phyloP scores from a whole-genome alignment of 2,797 vertebrate genomes.

The Cossypha caffra region DNA sequence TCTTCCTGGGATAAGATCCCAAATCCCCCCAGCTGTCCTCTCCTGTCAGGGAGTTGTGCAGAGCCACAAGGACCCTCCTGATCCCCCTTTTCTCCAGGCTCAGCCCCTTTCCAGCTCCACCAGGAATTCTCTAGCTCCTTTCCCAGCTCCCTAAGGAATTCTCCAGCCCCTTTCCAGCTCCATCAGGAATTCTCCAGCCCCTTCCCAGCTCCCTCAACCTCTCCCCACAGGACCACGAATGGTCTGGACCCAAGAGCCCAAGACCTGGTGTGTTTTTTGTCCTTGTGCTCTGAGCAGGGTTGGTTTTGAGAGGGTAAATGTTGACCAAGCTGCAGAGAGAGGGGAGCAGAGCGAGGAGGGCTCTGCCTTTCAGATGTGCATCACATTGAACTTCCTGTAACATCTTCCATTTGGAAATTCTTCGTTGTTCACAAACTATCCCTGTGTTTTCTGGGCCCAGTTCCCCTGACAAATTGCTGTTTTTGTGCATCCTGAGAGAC shows the following conservation, averaged over 20 bases:
- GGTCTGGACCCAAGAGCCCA: too few species aligned
- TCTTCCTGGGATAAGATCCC: neutral
- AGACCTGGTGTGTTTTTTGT: fast-evolving
- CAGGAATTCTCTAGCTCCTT: neutral
- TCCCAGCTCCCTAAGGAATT: neutral
- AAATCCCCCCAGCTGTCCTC: fast-evolving
- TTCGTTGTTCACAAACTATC: neutral
- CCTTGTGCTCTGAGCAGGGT: neutral
- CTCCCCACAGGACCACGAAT: neutral
- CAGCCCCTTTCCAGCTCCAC: neutral
- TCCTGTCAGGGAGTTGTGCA: neutral
- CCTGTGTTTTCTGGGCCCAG: fast-evolving
- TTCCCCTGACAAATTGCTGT: neutral
- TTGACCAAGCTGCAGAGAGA: neutral
- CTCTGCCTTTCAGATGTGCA: neutral
- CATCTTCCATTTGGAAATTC: neutral
- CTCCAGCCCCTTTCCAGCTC: neutral
- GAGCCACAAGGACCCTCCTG: neutral
- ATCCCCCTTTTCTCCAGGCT: neutral
- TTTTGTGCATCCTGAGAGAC: neutral
- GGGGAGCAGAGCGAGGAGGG: neutral
- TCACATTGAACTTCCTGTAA: neutral
- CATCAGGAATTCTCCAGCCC: too few species aligned
- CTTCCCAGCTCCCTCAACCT: too few species aligned
- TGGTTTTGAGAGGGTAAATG: neutral